Evolutionary conservation across 2,888 invertebrate genomes (phyloP).

Genomic region (Caenorhabditis virilis): DNA sequence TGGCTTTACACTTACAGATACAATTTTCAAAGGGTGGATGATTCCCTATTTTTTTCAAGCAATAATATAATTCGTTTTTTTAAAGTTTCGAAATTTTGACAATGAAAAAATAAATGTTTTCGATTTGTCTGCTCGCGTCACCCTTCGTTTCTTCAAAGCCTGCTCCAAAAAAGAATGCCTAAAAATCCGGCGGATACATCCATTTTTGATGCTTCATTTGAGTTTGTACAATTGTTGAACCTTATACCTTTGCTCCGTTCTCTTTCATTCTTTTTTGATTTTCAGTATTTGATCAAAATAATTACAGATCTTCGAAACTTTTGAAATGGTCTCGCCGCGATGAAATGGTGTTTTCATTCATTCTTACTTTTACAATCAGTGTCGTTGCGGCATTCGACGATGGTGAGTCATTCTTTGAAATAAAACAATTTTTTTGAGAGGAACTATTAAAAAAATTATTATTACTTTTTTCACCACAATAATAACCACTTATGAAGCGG

Average conservation of each 20-base stretch:
- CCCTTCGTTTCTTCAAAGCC: neutral
- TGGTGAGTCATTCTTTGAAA: constrained; percentile 29
- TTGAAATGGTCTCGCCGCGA: constrained; percentile 9
- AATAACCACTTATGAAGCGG: neutral
- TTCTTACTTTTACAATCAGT: constrained; percentile 55
- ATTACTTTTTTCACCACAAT: neutral
- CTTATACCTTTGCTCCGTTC: constrained; percentile 2
- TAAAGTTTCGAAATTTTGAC: too few relatives aligned
- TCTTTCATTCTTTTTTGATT: neutral
- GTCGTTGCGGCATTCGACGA: constrained; percentile 52
- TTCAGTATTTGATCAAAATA: neutral
- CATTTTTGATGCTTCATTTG: too few relatives aligned
- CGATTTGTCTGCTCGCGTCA: too few relatives aligned
- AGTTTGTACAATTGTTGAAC: neutral
- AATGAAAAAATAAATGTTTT: too few relatives aligned
- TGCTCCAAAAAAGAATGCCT: too few relatives aligned
- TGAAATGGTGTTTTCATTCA: constrained; percentile 56
- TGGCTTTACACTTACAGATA: too few relatives aligned
- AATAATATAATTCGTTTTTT: too few relatives aligned
- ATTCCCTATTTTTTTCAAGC: too few relatives aligned
- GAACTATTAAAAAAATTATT: neutral
- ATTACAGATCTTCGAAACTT: too few relatives aligned
- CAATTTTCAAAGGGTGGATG: too few relatives aligned
- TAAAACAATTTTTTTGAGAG: neutral
- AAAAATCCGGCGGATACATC: too few relatives aligned